These are phyloP conservation scores for Anhinga rufa DNA, from an alignment of 2,113 vertebrate species.

Conservation along the genomic window DNA sequence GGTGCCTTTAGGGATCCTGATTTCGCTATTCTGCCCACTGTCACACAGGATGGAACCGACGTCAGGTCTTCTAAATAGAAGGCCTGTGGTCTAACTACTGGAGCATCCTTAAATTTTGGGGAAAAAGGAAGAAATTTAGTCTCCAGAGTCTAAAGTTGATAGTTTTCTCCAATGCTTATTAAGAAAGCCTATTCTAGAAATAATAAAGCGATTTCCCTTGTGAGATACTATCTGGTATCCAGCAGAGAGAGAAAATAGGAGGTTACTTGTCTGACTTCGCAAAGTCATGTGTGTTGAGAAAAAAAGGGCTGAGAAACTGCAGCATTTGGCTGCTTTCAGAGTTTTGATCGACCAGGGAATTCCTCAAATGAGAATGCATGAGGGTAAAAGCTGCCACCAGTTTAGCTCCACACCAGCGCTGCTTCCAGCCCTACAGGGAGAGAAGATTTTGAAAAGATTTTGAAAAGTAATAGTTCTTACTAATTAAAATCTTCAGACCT, in stretches of 20 bases:
- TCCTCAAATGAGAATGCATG: not conserved
- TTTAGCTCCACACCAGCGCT: not conserved
- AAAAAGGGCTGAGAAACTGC: not conserved
- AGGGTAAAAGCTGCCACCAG: constrained; percentile 4
- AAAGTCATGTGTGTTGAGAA: not conserved
- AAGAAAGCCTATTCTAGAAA: constrained; percentile 16
- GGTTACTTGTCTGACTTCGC: not conserved
- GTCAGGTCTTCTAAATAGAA: not conserved
- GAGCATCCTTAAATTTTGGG: not conserved
- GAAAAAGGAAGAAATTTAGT: not conserved
- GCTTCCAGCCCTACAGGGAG: not conserved
- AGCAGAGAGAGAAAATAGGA: constrained; percentile 36
- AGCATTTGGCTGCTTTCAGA: not conserved
- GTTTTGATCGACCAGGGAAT: constrained; percentile 16
- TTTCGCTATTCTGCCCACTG: not conserved
- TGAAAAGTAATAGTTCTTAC: constrained; percentile 1
- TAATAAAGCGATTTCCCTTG: constrained; percentile 42
- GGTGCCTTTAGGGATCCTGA: not conserved
- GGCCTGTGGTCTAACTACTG: not conserved
- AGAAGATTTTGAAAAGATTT: not conserved
- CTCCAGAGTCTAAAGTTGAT: not conserved
- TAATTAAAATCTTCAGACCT: constrained; percentile 29
- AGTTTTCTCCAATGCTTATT: constrained; percentile 9
- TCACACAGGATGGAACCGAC: not conserved
- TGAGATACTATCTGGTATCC: not conserved